Evolutionary conservation across 2,797 vertebrate species (phyloP), one percentile per base, ranked within the genome.

Genomic region (Falco peregrinus): DNA sequence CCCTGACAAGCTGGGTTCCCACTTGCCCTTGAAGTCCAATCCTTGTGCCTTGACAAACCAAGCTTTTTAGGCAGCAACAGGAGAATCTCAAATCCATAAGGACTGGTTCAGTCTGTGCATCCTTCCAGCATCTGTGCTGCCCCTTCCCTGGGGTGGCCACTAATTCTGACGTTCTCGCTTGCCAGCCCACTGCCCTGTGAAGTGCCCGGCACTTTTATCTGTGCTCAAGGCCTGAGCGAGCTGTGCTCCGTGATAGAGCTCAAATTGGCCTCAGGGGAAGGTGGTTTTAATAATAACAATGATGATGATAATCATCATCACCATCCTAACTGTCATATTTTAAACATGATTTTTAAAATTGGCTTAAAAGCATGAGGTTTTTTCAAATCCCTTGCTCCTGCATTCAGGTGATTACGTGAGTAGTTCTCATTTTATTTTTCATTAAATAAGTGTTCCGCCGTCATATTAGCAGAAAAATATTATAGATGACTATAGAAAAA

Each of bases 191-290:
- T 16, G 48, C 6, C 1, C 61, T 16, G 18, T 0, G 13, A 29
- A 51, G 67, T 14, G 33, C 16, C 18, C 3, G 6, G 3, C 4
- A 7, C 56, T 22, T 6, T 41, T 16, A 80, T 39, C 60, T 70
- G 73, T 29, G 71, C 51, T 37, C 54, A 25, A 48, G 18, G 10
- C 16, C 28, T 5, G 39, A 59, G 59, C 48, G 82, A 51, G 50
- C n/a, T 41, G 19, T 48, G 69, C 43, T 16, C 57, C 54, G 6
- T 0, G 2, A 11, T 0, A 47, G n/a, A 57, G 43, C 48, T 56
- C 37, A 11, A 17, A 9, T 2, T 28, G 50, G 13, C 76, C 59
- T 45, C 3, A 6, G 43, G 16, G 28, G 24, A 59, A 79, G 35
- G 37, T 57, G 18, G 11, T 33, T 73, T 39, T 47, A 47, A 50